phyloP scores from a whole-genome alignment of 2,888 invertebrate genomes.

The Erebia palarica region DNA sequence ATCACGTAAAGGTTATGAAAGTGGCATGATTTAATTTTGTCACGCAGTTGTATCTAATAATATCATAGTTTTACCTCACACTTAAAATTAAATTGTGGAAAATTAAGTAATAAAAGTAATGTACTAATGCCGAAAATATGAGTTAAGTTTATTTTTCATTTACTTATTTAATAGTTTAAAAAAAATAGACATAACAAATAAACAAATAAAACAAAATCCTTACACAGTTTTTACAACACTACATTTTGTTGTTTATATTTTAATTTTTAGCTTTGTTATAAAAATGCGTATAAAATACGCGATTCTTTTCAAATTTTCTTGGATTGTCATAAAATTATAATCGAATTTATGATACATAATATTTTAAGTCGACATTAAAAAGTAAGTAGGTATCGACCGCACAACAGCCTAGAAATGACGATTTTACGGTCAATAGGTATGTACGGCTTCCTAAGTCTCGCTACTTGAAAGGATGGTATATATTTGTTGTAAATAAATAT shows the following conservation, averaged over 20 bases:
- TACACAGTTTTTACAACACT: too few species aligned
- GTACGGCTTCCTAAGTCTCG: background rate
- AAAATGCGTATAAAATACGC: too few species aligned
- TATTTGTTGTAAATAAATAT: too few species aligned
- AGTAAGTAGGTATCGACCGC: background rate
- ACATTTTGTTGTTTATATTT: too few species aligned
- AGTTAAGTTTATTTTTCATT: too few species aligned
- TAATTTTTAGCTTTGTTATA: too few species aligned
- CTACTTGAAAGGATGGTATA: too few species aligned
- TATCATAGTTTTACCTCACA: background rate
- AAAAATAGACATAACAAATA: too few species aligned
- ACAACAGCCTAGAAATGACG: slow-evolving; percentile 1
- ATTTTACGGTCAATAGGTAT: background rate
- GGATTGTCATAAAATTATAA: background rate
- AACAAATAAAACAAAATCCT: too few species aligned
- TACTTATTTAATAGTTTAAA: background rate
- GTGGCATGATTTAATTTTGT: background rate
- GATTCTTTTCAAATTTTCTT: too few species aligned
- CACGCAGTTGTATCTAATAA: background rate
- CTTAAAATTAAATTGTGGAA: background rate
- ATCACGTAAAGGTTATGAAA: background rate
- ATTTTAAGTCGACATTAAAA: background rate
- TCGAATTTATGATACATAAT: background rate
- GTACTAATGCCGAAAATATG: background rate
- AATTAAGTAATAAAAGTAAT: background rate